These are phyloP conservation scores for Rhabdomys pumilio DNA, from an alignment of 2,797 vertebrate genomes.

Conservation along the genomic window DNA sequence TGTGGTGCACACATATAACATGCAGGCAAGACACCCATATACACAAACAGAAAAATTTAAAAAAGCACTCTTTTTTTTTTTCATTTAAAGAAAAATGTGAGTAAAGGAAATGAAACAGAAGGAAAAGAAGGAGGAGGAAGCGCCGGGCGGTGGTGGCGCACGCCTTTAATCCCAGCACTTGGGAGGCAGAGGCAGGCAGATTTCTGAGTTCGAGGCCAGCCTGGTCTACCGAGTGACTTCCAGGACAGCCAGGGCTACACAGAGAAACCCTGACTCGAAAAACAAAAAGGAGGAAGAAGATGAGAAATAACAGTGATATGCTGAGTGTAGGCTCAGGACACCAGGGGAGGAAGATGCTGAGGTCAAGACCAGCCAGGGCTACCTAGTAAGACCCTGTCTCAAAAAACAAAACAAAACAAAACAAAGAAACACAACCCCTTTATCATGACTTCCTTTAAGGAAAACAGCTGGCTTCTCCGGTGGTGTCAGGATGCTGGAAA, in stretches of 20 bases:
- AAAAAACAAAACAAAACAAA: background rate
- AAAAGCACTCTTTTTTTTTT: background rate
- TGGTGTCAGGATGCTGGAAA: background rate
- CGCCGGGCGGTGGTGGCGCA: too few species aligned
- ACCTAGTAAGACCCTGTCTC: background rate
- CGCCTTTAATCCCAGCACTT: too few species aligned
- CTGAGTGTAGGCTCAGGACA: background rate
- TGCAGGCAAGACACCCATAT: background rate
- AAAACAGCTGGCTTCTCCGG: background rate
- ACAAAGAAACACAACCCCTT: background rate
- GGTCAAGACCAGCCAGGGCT: background rate
- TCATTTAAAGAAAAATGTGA: background rate
- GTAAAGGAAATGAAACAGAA: background rate
- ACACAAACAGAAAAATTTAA: background rate
- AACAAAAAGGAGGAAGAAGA: too few species aligned
- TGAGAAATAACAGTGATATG: background rate
- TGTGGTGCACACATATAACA: background rate
- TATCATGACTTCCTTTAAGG: background rate
- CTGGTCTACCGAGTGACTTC: too few species aligned
- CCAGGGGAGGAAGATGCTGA: background rate
- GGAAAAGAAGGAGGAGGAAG: background rate
- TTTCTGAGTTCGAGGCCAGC: too few species aligned
- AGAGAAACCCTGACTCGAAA: too few species aligned
- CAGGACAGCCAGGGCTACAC: too few species aligned
- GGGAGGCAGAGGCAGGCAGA: too few species aligned